Evolutionary conservation across 2,888 invertebrate species (phyloP).

Genomic region (Macrophya alboannulata): DNA sequence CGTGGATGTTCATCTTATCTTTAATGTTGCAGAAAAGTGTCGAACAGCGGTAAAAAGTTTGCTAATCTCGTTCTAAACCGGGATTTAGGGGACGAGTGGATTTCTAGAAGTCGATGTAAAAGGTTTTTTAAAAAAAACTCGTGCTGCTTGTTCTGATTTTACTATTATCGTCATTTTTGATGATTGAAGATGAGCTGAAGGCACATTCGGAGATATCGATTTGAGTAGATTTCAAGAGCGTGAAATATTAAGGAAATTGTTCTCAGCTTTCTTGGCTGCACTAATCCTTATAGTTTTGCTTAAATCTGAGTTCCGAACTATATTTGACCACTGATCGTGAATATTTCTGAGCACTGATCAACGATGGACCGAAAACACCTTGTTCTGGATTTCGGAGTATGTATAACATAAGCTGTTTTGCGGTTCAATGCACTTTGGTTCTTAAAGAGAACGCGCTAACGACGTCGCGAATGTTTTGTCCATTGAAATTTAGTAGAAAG

Average conservation of each 20-base stretch:
- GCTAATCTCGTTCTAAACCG: neutral
- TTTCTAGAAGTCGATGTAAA: neutral
- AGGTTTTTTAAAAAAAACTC: no score
- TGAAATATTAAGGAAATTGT: neutral
- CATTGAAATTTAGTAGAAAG: neutral
- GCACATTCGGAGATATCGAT: neutral
- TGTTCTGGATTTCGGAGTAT: neutral
- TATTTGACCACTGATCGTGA: neutral
- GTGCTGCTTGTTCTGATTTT: no score
- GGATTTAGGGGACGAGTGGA: neutral
- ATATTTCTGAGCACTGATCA: neutral
- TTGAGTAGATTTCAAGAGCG: neutral
- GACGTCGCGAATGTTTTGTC: constrained; percentile 18
- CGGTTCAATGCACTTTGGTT: constrained; percentile 25
- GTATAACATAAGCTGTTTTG: constrained; percentile 9
- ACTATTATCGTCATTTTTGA: neutral
- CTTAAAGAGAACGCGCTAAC: constrained; percentile 13
- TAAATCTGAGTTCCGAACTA: neutral
- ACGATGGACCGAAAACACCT: constrained; percentile 7
- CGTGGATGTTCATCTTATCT: neutral
- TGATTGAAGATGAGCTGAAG: neutral
- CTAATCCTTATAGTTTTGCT: no score
- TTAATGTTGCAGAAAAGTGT: neutral
- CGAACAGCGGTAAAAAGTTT: neutral
- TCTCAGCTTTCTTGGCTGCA: neutral